Evolutionary conservation across 2,113 vertebrate genomes (phyloP).

Genomic region (Oplegnathus fasciatus): DNA sequence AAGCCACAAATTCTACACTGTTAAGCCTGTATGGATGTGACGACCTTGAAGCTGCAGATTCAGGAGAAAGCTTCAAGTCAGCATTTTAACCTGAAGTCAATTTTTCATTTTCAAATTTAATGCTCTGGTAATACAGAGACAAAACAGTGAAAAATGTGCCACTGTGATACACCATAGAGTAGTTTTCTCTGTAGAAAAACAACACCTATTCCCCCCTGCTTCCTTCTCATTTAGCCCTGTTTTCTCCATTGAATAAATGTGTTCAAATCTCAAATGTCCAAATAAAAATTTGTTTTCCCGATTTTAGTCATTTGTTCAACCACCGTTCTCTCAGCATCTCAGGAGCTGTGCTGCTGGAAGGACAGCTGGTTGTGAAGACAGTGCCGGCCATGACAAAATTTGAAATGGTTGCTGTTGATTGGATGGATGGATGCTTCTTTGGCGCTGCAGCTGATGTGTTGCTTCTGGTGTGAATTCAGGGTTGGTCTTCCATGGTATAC

Average conservation of each 20-base stretch:
- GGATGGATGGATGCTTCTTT: not conserved
- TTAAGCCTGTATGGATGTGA: not conserved
- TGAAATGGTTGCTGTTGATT: not conserved
- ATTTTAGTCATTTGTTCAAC: not conserved
- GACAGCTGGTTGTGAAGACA: not conserved
- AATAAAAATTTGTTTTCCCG: not conserved
- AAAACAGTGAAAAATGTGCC: not conserved
- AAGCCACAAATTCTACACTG: not conserved
- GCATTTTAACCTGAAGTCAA: not conserved
- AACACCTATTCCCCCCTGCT: not conserved
- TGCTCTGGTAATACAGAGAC: not conserved
- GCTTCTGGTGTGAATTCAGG: not conserved
- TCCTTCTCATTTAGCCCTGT: not conserved
- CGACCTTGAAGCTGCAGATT: not conserved
- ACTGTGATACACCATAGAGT: not conserved
- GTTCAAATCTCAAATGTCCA: no score
- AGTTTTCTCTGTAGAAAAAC: not conserved
- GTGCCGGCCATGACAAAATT: not conserved
- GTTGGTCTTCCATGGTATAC: not conserved
- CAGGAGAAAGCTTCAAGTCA: not conserved
- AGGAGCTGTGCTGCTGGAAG: not conserved
- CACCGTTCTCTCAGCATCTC: not conserved
- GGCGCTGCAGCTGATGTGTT: constrained; percentile 26
- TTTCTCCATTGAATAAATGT: not conserved
- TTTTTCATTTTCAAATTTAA: not conserved